Conservation (phyloP, 2,888 invertebrate species). For the Scotopteryx bipunctaria region DNA sequence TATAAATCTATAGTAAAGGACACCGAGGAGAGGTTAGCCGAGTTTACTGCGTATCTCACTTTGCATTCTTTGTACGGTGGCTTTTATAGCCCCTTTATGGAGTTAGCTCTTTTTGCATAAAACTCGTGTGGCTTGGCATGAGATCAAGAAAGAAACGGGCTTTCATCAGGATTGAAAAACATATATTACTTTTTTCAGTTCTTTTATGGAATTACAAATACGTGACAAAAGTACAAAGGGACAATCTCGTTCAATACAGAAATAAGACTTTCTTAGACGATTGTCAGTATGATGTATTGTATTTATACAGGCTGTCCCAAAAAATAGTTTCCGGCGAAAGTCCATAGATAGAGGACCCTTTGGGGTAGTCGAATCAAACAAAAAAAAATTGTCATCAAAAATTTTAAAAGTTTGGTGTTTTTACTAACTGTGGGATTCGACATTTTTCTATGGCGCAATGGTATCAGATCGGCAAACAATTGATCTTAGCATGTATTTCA, state of each 20-base stretch:
- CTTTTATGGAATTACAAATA: conserved; percentile 19
- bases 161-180: conserved; percentile 28
- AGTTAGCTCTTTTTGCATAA: conserved; percentile 79
- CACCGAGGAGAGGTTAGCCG: conserved; percentile 71
- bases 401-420: too few relatives aligned
- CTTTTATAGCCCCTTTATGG: conserved; percentile 79
- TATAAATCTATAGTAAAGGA: conserved; percentile 83
- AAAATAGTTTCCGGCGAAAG: too few relatives aligned
- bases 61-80: conserved; percentile 79
- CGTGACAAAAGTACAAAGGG: conserved; percentile 18
- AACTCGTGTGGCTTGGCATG: conserved; percentile 47
- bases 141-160: conserved; percentile 25
- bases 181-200: conserved; percentile 10
- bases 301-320: too few relatives aligned
- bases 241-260: not conserved
- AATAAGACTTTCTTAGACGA: too few relatives aligned
- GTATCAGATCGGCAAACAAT: too few relatives aligned
- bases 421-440: too few relatives aligned
- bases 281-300: too few relatives aligned
- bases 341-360: too few relatives aligned
- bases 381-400: too few relatives aligned
- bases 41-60: conserved; percentile 77
- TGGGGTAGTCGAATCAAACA: too few relatives aligned
- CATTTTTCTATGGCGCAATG: too few relatives aligned
- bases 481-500: too few relatives aligned